A percentile compares a stretch with the other conserved stretches of the same genome.
These are phyloP conservation scores for Apodemus speciosus DNA, from an alignment of 2,113 vertebrate genomes.

Conservation along the genomic window DNA sequence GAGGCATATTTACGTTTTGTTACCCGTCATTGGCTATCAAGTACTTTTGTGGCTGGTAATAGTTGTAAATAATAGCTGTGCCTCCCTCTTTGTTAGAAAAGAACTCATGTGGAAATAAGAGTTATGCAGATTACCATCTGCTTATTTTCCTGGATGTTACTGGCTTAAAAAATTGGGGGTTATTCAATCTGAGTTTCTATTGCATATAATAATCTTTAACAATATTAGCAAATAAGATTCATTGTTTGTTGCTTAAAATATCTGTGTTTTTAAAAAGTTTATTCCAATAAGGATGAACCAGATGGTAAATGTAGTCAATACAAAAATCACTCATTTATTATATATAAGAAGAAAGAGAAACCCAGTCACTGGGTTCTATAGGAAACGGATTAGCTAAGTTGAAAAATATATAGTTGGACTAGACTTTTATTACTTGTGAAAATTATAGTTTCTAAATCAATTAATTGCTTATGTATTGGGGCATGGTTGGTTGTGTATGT, in stretches of 20 bases:
- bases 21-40: background rate
- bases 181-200: conserved; percentile 7
- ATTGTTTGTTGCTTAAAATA: background rate
- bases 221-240: conserved; percentile 36
- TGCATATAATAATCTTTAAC: background rate
- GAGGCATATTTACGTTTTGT: background rate
- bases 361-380: background rate
- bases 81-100: background rate
- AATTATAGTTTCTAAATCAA: background rate
- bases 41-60: background rate
- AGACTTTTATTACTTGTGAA: background rate
- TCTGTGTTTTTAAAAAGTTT: conserved; percentile 30
- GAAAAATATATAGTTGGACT: background rate
- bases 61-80: background rate
- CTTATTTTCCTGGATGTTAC: background rate
- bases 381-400: background rate
- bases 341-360: background rate
- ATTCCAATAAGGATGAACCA: background rate
- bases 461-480: background rate
- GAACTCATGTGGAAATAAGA: conserved; percentile 18
- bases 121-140: background rate
- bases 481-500: background rate
- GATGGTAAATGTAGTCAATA: background rate
- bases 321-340: background rate
- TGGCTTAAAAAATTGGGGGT: background rate